phyloP scores from a whole-genome alignment of 2,113 vertebrate genomes.

The Pelobates fuscus region DNA sequence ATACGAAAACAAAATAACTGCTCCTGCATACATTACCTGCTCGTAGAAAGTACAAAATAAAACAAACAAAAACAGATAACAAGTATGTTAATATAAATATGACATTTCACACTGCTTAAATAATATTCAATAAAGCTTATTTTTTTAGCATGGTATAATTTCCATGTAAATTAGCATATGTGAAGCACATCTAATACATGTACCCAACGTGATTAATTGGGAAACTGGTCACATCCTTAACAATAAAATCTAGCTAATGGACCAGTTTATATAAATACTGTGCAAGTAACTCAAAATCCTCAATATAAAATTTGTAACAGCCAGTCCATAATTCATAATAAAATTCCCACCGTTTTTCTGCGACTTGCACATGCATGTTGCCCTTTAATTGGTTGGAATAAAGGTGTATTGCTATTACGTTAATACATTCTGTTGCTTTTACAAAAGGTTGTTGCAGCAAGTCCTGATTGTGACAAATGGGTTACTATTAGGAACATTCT shows the following conservation, averaged over 20 bases:
- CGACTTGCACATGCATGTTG: slow-evolving; percentile 52
- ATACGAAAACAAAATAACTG: too few species aligned
- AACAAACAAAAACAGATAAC: background rate
- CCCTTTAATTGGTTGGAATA: slow-evolving; percentile 64
- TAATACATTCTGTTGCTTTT: slow-evolving; percentile 73
- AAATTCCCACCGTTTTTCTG: slow-evolving; percentile 56
- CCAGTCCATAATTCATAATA: slow-evolving; percentile 61
- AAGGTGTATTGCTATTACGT: slow-evolving; percentile 75
- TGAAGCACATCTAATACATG: background rate
- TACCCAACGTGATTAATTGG: slow-evolving; percentile 27
- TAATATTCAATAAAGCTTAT: background rate
- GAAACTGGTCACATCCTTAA: slow-evolving; percentile 36
- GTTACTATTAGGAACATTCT: slow-evolving; percentile 85
- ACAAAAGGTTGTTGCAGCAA: slow-evolving; percentile 76
- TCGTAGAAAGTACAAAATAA: too few species aligned
- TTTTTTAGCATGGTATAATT: background rate
- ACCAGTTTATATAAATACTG: slow-evolving; percentile 45
- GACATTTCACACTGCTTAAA: background rate
- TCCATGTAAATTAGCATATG: slow-evolving; percentile 17
- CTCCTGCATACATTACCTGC: too few species aligned
- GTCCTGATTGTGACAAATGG: slow-evolving; percentile 83
- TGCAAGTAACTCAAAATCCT: slow-evolving; percentile 7
- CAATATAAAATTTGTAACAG: slow-evolving; percentile 48
- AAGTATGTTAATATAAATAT: background rate
- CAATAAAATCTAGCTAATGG: slow-evolving; percentile 43